Conservation (phyloP, 2,888 invertebrate genomes). For the Diloba caeruleocephala region DNA sequence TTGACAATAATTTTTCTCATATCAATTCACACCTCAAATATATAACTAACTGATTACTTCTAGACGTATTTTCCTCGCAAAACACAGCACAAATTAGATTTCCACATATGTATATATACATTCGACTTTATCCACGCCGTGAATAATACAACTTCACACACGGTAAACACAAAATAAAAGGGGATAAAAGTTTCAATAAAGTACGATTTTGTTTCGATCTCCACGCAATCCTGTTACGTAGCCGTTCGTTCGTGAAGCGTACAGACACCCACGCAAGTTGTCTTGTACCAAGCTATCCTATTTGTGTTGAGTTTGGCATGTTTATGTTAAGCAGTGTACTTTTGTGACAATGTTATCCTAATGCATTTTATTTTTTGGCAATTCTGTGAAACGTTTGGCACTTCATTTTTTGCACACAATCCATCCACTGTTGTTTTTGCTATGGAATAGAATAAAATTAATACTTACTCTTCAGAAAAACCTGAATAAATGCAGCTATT, state of each 20-base stretch:
- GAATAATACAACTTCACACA: conserved; percentile 35
- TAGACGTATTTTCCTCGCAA: neutral
- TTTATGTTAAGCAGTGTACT: conserved; percentile 22
- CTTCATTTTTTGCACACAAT: too few relatives aligned
- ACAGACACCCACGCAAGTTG: conserved; percentile 32
- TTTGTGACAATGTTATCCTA: conserved; percentile 2
- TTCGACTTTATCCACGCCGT: conserved; percentile 10
- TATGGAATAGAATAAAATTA: too few relatives aligned
- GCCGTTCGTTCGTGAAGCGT: conserved; percentile 14
- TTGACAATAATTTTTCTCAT: too few relatives aligned
- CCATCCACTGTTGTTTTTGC: too few relatives aligned
- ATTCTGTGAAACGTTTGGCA: too few relatives aligned
- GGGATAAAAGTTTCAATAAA: conserved; percentile 53
- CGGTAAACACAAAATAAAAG: conserved; percentile 49
- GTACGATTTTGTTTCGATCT: conserved; percentile 46
- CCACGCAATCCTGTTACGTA: conserved; percentile 26
- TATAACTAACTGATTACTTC: neutral
- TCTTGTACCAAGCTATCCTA: conserved; percentile 29
- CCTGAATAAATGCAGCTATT: too few relatives aligned
- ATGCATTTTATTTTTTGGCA: too few relatives aligned
- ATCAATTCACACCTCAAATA: neutral
- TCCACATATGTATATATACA: too few relatives aligned
- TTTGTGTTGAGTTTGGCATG: conserved; percentile 25
- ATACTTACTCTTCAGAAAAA: too few relatives aligned
- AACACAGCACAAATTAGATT: neutral